Conservation (phyloP, 2,888 invertebrate genomes). For the Carcina quercana region DNA sequence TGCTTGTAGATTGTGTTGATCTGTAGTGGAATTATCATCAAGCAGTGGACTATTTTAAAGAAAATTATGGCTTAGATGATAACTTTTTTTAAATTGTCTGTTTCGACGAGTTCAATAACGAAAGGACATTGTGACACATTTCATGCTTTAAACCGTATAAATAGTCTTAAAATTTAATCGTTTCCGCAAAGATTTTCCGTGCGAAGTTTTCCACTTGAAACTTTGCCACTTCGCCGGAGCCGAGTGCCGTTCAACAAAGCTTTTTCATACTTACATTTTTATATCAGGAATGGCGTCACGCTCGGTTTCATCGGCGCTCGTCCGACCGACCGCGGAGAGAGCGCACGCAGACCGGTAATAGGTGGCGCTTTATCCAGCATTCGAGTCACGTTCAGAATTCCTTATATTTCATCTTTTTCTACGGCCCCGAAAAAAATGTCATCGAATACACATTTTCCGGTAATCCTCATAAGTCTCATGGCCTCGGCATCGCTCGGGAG, state of each 20-base stretch:
- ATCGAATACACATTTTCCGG: constrained; percentile 74
- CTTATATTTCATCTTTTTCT: constrained; percentile 74
- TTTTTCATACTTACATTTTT: constrained; percentile 72
- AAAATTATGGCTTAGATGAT: too few relatives aligned
- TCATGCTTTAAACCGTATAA: constrained; percentile 55
- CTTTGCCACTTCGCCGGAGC: constrained; percentile 70
- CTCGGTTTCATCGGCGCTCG: constrained; percentile 63
- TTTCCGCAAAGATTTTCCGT: constrained; percentile 67
- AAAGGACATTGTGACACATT: constrained; percentile 37
- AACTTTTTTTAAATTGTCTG: too few relatives aligned
- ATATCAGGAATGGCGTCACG: constrained; percentile 71
- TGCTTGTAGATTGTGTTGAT: too few relatives aligned
- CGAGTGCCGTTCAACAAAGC: constrained; percentile 71
- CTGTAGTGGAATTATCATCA: too few relatives aligned
- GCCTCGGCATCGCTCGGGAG: constrained; percentile 48
- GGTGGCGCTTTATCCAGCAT: constrained; percentile 60
- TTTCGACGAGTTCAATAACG: constrained; percentile 21
- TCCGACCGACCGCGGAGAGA: constrained; percentile 65
- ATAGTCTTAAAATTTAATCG: constrained; percentile 70
- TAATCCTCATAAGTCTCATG: constrained; percentile 72
- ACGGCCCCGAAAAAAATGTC: constrained; percentile 71
- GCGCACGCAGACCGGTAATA: constrained; percentile 67
- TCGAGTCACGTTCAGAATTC: constrained; percentile 70
- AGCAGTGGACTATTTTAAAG: too few relatives aligned
- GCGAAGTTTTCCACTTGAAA: constrained; percentile 72